A percentile compares a stretch with the other conserved stretches of the same genome.
Evolutionary conservation across 2,113 vertebrate genomes (phyloP).

Genomic region (Entelurus aequoreus): DNA sequence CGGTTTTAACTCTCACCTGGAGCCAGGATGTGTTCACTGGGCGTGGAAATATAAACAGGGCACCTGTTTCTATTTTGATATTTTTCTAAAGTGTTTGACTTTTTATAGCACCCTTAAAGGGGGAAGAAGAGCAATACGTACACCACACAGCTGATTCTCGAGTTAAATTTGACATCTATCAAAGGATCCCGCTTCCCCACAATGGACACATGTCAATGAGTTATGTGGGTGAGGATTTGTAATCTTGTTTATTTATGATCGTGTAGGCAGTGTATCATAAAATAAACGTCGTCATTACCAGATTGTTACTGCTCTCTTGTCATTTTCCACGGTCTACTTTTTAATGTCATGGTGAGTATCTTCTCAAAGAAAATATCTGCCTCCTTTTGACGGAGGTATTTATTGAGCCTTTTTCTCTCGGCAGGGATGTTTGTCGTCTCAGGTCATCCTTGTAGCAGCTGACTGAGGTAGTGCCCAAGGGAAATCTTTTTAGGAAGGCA

Average conservation of each 20-base stretch:
- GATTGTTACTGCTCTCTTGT: conserved; percentile 5
- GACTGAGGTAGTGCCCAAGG: conserved; percentile 28
- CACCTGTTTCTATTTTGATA: conserved; percentile 60
- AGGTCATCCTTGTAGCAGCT: conserved; percentile 10
- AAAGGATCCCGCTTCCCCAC: conserved; percentile 48
- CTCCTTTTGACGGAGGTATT: neutral
- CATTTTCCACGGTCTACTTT: conserved; percentile 2
- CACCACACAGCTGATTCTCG: conserved; percentile 33
- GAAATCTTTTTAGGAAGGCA: conserved; percentile 29
- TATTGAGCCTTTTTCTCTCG: conserved; percentile 19
- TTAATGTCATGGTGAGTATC: neutral
- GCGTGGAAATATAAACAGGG: neutral
- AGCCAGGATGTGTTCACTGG: neutral
- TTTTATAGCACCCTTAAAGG: conserved; percentile 52
- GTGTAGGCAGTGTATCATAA: conserved; percentile 61
- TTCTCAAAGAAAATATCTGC: neutral
- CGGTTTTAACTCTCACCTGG: neutral
- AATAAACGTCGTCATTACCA: conserved; percentile 61
- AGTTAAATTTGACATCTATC: conserved; percentile 40
- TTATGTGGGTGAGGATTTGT: conserved; percentile 67
- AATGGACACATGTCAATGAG: conserved; percentile 44
- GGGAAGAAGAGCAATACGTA: conserved; percentile 35
- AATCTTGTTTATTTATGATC: conserved; percentile 68
- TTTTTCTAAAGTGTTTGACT: conserved; percentile 60
- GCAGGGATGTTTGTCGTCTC: conserved; percentile 38